Conservation (phyloP, 2,797 vertebrate genomes). For the Myripristis jacobus region DNA sequence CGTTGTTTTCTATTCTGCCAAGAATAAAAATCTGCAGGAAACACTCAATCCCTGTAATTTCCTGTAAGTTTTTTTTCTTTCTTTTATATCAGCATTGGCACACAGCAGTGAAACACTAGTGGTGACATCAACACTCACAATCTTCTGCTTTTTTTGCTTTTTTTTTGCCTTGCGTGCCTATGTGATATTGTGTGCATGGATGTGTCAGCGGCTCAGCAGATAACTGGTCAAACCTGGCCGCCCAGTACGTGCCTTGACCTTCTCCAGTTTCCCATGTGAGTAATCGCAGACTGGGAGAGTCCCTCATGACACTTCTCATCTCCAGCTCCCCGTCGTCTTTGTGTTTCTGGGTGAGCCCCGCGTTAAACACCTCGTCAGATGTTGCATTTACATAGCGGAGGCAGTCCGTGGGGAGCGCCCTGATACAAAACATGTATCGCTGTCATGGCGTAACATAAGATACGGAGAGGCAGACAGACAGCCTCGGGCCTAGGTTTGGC, state of each 20-base stretch:
- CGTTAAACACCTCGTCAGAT: slow-evolving; percentile 37
- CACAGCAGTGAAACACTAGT: too few relatives aligned
- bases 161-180: too few relatives aligned
- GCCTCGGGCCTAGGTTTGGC: slow-evolving; percentile 1
- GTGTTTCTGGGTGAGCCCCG: not conserved
- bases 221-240: slow-evolving; percentile 55
- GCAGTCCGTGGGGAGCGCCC: not conserved
- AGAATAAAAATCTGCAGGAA: too few relatives aligned
- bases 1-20: too few relatives aligned
- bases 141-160: too few relatives aligned
- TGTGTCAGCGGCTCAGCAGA: slow-evolving; percentile 38
- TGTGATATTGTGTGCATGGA: not conserved
- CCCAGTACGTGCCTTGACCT: slow-evolving; percentile 62
- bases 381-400: not conserved
- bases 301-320: slow-evolving; percentile 65
- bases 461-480: slow-evolving; percentile 7
- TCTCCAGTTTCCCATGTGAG: slow-evolving; percentile 72
- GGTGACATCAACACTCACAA: too few relatives aligned
- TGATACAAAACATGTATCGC: not conserved
- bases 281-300: slow-evolving; percentile 67
- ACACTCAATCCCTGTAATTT: too few relatives aligned
- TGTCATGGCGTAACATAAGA: slow-evolving; percentile 20
- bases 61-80: too few relatives aligned
- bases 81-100: too few relatives aligned
- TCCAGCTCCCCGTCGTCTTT: slow-evolving; percentile 59